Conservation (phyloP, 2,797 vertebrate genomes). For the Muscicapa striata region DNA sequence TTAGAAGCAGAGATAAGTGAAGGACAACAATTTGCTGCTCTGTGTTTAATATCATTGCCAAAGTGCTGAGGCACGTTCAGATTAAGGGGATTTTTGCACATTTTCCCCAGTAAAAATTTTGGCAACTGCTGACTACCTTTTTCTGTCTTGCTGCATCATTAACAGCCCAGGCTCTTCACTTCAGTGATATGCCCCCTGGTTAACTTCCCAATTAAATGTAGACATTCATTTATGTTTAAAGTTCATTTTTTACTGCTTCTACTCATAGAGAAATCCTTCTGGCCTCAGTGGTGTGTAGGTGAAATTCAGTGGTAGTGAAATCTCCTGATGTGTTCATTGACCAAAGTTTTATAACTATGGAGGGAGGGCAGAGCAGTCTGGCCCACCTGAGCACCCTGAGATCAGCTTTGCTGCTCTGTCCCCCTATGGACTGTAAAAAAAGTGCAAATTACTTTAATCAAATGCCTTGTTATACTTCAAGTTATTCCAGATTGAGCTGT, state of each 20-base stretch:
- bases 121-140: slow-evolving; percentile 16
- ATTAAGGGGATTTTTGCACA: slow-evolving; percentile 43
- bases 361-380: background rate
- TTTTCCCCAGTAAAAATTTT: slow-evolving; percentile 29
- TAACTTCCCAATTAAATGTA: slow-evolving; percentile 14
- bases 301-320: background rate
- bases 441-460: background rate
- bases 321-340: background rate
- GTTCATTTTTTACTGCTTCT: background rate
- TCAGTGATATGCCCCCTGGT: background rate
- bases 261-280: background rate
- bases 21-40: background rate
- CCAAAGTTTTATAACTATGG: accelerated
- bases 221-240: background rate
- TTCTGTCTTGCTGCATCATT: background rate
- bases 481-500: background rate
- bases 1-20: slow-evolving; percentile 62
- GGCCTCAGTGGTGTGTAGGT: background rate
- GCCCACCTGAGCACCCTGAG: background rate
- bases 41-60: slow-evolving; percentile 18
- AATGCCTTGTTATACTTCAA: background rate
- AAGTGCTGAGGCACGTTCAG: slow-evolving; percentile 37
- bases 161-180: background rate
- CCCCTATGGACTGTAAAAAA: background rate
- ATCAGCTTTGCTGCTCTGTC: background rate